Conservation (phyloP, 2,797 vertebrate species). For the Microcaecilia unicolor region DNA sequence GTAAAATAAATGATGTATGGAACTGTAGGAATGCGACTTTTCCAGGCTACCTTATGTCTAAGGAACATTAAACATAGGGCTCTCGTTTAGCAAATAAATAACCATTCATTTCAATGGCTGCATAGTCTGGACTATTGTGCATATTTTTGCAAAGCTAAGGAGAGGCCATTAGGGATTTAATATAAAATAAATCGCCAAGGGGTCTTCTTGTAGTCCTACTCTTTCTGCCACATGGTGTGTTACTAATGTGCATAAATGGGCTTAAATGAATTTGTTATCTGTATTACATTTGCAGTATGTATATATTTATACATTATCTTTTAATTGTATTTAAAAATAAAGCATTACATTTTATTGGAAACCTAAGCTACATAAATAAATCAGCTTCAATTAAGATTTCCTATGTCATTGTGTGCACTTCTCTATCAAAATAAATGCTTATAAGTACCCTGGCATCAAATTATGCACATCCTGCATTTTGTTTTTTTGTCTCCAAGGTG, state of each 20-base stretch:
- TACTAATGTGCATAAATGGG: conserved; percentile 98
- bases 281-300: conserved; percentile 98
- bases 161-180: conserved; percentile 98
- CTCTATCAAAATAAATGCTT: too few relatives aligned
- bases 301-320: conserved; percentile 99
- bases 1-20: conserved; percentile 99
- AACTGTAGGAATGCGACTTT: conserved; percentile 93
- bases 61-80: conserved; percentile 99
- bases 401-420: too few relatives aligned
- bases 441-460: conserved; percentile 17
- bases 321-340: conserved; percentile 99
- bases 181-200: conserved; percentile 99
- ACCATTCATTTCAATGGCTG: conserved; percentile 95
- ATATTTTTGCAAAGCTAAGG: conserved; percentile 82
- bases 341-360: conserved; percentile 72
- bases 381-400: conserved; percentile 95
- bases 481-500: conserved; percentile 30
- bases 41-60: conserved; percentile 96
- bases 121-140: conserved; percentile 89
- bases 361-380: conserved; percentile 85
- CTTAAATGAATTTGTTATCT: conserved; percentile 98
- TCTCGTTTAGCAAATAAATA: conserved; percentile 99
- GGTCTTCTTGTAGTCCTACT: conserved; percentile 90
- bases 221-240: conserved; percentile 97
- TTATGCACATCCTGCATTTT: conserved; percentile 25